phyloP scores from a whole-genome alignment of 2,888 invertebrate genomes.

The Baccha elongata region DNA sequence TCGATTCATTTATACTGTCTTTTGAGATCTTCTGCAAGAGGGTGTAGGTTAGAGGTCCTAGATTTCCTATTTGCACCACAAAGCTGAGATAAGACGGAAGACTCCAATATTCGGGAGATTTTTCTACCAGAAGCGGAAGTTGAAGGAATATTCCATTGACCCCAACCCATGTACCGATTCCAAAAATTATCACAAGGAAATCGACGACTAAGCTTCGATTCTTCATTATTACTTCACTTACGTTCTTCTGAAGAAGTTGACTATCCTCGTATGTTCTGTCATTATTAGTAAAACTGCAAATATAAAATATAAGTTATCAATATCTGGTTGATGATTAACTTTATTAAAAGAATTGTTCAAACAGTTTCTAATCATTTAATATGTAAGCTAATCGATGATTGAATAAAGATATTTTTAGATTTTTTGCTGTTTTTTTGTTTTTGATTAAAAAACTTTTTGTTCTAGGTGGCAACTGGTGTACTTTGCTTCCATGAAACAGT shows the following conservation, averaged over 20 bases:
- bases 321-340: too few species aligned
- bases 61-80: constrained; percentile 91
- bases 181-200: constrained; percentile 89
- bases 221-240: constrained; percentile 74
- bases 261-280: constrained; percentile 68
- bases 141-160: constrained; percentile 95
- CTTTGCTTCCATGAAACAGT: too few species aligned
- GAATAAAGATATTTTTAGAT: neutral
- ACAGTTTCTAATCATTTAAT: neutral
- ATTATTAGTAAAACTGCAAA: constrained; percentile 38
- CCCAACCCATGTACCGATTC: constrained; percentile 93
- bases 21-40: constrained; percentile 83
- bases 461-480: too few species aligned
- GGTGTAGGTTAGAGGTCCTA: constrained; percentile 90
- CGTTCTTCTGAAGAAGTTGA: constrained; percentile 71
- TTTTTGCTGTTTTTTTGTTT: too few species aligned
- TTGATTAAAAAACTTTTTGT: too few species aligned
- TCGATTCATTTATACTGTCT: constrained; percentile 83
- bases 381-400: neutral
- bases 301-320: too few species aligned
- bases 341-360: too few species aligned
- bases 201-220: constrained; percentile 84
- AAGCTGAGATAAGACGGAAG: constrained; percentile 92
- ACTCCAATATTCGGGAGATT: constrained; percentile 93
- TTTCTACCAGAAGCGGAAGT: constrained; percentile 91